phyloP scores from a whole-genome alignment of 92 coral and sea anemone species.

The Porites rus region DNA sequence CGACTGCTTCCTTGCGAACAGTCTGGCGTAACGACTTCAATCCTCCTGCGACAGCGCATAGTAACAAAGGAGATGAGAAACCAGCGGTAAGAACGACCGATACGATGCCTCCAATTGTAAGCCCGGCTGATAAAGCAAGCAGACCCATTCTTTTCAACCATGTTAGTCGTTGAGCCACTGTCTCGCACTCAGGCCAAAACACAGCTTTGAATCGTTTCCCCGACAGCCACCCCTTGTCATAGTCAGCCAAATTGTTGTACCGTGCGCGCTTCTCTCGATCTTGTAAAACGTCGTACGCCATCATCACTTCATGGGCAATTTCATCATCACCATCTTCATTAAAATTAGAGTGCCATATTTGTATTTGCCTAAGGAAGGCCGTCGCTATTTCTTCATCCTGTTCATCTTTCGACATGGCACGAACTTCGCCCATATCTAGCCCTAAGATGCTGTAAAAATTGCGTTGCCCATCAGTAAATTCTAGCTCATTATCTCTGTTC shows the following conservation, averaged over 20 bases:
- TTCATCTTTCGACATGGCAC: slow-evolving; percentile 35
- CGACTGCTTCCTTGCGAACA: slow-evolving; percentile 29
- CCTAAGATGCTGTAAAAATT: slow-evolving; percentile 57
- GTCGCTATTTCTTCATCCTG: slow-evolving; percentile 25
- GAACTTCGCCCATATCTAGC: slow-evolving; percentile 53
- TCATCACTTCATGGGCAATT: slow-evolving; percentile 43
- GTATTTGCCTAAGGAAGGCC: slow-evolving; percentile 39
- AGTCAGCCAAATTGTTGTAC: slow-evolving; percentile 59
- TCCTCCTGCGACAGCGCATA: slow-evolving; percentile 10
- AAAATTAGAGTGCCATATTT: slow-evolving; percentile 46
- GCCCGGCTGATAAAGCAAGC: slow-evolving; percentile 20
- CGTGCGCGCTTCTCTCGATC: slow-evolving; percentile 44
- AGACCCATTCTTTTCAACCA: slow-evolving; percentile 15
- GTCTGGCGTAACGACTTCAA: slow-evolving; percentile 4
- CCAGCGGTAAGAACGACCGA: slow-evolving; percentile 39
- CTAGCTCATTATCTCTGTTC: slow-evolving; percentile 43
- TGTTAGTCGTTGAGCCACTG: slow-evolving; percentile 40
- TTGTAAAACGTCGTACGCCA: slow-evolving; percentile 38
- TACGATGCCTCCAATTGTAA: slow-evolving; percentile 27
- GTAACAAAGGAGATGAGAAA: slow-evolving; percentile 20
- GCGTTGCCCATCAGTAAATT: not conserved
- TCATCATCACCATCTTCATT: slow-evolving; percentile 48
- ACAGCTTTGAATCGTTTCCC: slow-evolving; percentile 36
- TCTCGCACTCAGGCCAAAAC: slow-evolving; percentile 62
- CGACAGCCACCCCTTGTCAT: slow-evolving; percentile 64